Base-by-base conservation (phyloP, 2,113 vertebrate species). In the Aegotheles bennettii region DNA sequence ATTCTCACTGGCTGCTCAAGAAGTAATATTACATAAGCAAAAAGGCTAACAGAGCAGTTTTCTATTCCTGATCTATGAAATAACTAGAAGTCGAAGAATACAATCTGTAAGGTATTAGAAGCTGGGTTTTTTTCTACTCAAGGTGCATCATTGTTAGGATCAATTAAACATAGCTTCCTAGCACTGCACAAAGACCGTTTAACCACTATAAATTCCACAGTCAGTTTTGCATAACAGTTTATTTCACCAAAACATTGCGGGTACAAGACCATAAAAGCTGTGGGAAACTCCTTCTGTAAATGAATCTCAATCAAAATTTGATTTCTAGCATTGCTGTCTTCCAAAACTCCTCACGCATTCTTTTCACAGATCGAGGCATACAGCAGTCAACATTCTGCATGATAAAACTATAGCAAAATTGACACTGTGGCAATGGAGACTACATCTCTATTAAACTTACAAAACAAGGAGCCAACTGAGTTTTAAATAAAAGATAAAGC, bases 401-500 rank as follows among this genome's bases (percentile, higher is more conserved):
- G 45, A 95, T 29, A 87, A 36, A 93, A 70, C n/a, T 35, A 48
- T 6, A 89, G 56, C 29, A 94, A 70, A 93, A 87, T 23, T 80
- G 56, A 91, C 60, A 85, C 4, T 48, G 68, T 43, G 45, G 69
- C 77, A 92, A 43, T 14, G 28, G 50, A 93, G 83, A 50, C 21
- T 54, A 93, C 53, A 73, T 84, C 60, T 94, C 82, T 90, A 95
- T 94, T 93, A 90, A 96, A 94, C 42, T 68, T 81, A 91, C 9
- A 79, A 76, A 94, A 94, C 73, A 82, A 90, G 54, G 23, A 71
- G 47, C 54, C 80, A 75, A n/a, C 42, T 31, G 83, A 92, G 80
- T 91, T 94, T 94, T 95, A 82, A 96, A 64, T 78, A 96, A 91
- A 95, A 93, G 71, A 90, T 70, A 92, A 95, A 74, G 51, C 51